Evolutionary conservation across 2,113 vertebrate species (phyloP).

Genomic region (Tretioscincus oriximinensis): DNA sequence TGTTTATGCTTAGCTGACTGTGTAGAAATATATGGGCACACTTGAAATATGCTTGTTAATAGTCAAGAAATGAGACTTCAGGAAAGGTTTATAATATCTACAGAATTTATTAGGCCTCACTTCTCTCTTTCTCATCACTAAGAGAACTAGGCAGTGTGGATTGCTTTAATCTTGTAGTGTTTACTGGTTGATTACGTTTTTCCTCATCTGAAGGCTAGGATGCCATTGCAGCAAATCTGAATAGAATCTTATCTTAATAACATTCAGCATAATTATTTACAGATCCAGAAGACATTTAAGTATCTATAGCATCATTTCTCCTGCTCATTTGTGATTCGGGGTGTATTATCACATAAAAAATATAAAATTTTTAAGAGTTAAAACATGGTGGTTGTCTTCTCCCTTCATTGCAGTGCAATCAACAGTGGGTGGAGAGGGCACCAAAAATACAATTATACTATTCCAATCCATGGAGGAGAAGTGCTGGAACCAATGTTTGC

Average conservation of each 20-base stretch:
- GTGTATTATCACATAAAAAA: too few relatives aligned
- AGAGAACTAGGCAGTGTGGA: not conserved
- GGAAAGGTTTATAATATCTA: not conserved
- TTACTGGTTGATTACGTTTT: not conserved
- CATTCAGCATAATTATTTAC: not conserved
- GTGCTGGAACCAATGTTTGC: too few relatives aligned
- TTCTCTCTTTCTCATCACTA: not conserved
- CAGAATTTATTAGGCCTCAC: not conserved
- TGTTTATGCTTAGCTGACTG: too few relatives aligned
- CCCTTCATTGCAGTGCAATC: too few relatives aligned
- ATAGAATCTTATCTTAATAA: not conserved
- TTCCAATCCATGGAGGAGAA: too few relatives aligned
- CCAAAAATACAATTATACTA: too few relatives aligned
- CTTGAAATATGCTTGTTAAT: not conserved
- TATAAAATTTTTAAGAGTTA: too few relatives aligned
- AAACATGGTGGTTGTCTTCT: too few relatives aligned
- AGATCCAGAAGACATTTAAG: not conserved
- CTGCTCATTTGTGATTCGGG: too few relatives aligned
- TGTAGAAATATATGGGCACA: too few relatives aligned
- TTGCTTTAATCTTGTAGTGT: not conserved
- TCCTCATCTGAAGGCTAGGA: not conserved
- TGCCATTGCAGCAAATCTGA: not conserved
- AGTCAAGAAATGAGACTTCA: not conserved
- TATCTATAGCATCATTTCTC: not conserved
- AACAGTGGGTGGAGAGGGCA: too few relatives aligned